Conservation (phyloP, 2,797 vertebrate genomes). For the Gambelia wislizenii region DNA sequence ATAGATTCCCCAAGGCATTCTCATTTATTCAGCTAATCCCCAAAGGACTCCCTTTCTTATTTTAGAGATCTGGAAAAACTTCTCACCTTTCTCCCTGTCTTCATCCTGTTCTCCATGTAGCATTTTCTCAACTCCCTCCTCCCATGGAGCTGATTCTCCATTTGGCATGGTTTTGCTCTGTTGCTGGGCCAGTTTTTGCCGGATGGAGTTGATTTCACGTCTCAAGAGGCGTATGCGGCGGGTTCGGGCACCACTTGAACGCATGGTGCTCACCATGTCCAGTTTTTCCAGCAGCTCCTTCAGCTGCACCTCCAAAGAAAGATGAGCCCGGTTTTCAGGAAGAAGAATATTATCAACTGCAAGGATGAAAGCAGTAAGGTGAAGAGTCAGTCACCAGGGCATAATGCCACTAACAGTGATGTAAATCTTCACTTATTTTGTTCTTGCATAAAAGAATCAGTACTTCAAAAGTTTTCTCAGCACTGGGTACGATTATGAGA, state of each 20-base stretch:
- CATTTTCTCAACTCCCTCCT: slow-evolving; percentile 72
- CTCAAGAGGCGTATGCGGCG: slow-evolving; percentile 92
- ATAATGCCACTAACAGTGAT: slow-evolving; percentile 16
- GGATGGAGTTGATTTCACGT: slow-evolving; percentile 91
- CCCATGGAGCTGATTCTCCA: slow-evolving; percentile 76
- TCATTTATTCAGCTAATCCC: background rate
- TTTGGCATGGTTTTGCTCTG: slow-evolving; percentile 80
- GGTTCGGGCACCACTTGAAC: slow-evolving; percentile 92
- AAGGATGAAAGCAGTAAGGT: slow-evolving; percentile 55
- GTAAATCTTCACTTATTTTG: background rate
- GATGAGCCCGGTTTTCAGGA: slow-evolving; percentile 92
- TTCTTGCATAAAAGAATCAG: too few relatives aligned
- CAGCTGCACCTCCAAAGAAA: slow-evolving; percentile 90
- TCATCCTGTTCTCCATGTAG: slow-evolving; percentile 73
- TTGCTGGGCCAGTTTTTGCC: slow-evolving; percentile 87
- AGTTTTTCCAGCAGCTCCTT: slow-evolving; percentile 95
- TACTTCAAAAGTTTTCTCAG: background rate
- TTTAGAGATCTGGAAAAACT: slow-evolving; percentile 22
- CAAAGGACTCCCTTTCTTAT: background rate
- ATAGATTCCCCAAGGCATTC: background rate
- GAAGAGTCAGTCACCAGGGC: slow-evolving; percentile 44
- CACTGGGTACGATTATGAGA: too few relatives aligned
- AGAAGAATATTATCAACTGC: slow-evolving; percentile 93
- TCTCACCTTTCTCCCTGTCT: slow-evolving; percentile 79
- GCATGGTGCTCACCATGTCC: slow-evolving; percentile 90